phyloP scores from a whole-genome alignment of 2,113 vertebrate species.

The Hirundichthys speculiger region DNA sequence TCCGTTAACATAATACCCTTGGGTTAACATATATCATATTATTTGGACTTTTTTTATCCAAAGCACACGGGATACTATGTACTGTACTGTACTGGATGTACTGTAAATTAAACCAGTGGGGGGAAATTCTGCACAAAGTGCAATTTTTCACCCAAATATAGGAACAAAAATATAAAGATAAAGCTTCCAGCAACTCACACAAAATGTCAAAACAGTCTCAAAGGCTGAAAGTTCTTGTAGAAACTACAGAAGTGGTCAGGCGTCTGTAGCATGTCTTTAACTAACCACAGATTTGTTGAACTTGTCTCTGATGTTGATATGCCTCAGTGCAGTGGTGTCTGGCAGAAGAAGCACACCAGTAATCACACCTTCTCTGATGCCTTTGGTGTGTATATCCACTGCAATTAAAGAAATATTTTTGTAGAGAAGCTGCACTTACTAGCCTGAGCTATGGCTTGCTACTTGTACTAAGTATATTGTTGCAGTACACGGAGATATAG shows the following conservation, averaged over 20 bases:
- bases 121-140: slow-evolving; percentile 7
- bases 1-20: neutral
- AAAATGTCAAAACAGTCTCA: slow-evolving; percentile 35
- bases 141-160: neutral
- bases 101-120: slow-evolving; percentile 3
- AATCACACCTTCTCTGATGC: slow-evolving; percentile 41
- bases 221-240: slow-evolving; percentile 5
- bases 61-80: slow-evolving; percentile 16
- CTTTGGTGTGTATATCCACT: slow-evolving; percentile 8
- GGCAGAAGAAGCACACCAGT: slow-evolving; percentile 24
- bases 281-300: slow-evolving; percentile 38
- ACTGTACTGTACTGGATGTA: neutral
- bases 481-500: no score
- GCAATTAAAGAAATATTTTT: slow-evolving; percentile 16
- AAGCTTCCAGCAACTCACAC: slow-evolving; percentile 3
- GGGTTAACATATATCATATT: neutral
- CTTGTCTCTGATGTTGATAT: slow-evolving; percentile 35
- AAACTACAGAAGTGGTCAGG: slow-evolving; percentile 28
- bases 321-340: slow-evolving; percentile 32
- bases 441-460: slow-evolving; percentile 41
- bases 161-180: slow-evolving; percentile 4
- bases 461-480: no score
- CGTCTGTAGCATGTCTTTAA: slow-evolving; percentile 25
- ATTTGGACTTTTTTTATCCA: slow-evolving; percentile 8
- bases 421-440: neutral